Base-by-base conservation (phyloP, 30 jellyfish, hydroid and myxozoan genomes). In the Turritopsis dohrnii region DNA sequence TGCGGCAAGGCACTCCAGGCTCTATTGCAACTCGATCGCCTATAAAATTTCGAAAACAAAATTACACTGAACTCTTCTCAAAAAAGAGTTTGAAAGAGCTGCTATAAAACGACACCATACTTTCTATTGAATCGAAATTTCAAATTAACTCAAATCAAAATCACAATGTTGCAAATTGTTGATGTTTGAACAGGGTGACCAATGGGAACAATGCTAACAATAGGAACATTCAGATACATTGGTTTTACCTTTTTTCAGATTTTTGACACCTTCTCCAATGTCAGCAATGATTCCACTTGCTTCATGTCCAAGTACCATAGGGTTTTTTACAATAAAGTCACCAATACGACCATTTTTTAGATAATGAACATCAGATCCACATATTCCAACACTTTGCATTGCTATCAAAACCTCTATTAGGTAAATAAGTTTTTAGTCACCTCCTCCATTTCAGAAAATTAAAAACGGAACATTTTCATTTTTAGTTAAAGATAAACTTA, bases 21-120 rank as follows among this genome's bases (percentile, higher is more conserved):
- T 94, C 99, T 31, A 94, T 94, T 22, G 99, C 99, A 22, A 94
- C 99, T 31, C 99, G 87, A 80, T 94, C 99, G 76, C 99, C 99
- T 94, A 29, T 0, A 69, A 66, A 69, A 7, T 0, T 69, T 69
- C 22, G 30, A 9, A n/a, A 69, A 69, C 17, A 69, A 9, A 1
- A 27, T 7, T n/a, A 69, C 9, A n/a, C 31, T 1, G 22, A 41
- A 41, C 60, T 41, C n/a, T n/a, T n/a, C n/a, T n/a, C n/a, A n/a
- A n/a, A n/a, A n/a, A n/a, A n/a, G n/a, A n/a, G n/a, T n/a, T n/a
- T n/a, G n/a, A n/a, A n/a, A n/a, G n/a, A n/a, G n/a, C n/a, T n/a
- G n/a, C n/a, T n/a, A n/a, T n/a, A n/a, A n/a, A n/a, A n/a, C n/a
- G n/a, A n/a, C n/a, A n/a, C n/a, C n/a, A n/a, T n/a, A n/a, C n/a